Evolutionary conservation across 2,113 vertebrate genomes (phyloP).

Genomic region (Chloropsis hardwickii): DNA sequence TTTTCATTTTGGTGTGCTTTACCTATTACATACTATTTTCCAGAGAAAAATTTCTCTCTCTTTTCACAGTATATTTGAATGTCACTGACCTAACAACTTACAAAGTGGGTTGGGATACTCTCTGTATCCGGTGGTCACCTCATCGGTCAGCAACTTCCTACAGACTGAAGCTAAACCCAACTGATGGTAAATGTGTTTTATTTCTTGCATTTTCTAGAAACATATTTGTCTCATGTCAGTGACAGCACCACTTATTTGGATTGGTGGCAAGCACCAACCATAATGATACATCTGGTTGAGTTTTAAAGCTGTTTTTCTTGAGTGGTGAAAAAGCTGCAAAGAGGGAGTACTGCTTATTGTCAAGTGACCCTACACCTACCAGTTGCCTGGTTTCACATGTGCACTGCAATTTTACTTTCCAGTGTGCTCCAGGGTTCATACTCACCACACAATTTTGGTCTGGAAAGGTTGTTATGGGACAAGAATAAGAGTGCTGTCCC

Average conservation of each 20-base stretch:
- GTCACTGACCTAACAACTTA: slow-evolving; percentile 88
- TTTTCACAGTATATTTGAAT: slow-evolving; percentile 88
- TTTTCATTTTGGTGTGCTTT: not conserved
- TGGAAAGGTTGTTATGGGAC: not conserved
- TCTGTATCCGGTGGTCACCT: slow-evolving; percentile 89
- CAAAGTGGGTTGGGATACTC: slow-evolving; percentile 83
- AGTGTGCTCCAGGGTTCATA: not conserved
- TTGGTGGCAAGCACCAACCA: not conserved
- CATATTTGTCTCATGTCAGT: not conserved
- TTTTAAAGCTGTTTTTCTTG: not conserved
- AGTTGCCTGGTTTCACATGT: not conserved
- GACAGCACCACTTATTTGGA: not conserved
- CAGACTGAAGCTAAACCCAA: slow-evolving; percentile 87
- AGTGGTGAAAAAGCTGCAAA: not conserved
- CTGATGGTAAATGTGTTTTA: slow-evolving; percentile 76
- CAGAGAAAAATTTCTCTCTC: not conserved
- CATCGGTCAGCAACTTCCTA: slow-evolving; percentile 92
- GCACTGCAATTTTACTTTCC: not conserved
- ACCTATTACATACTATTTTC: not conserved
- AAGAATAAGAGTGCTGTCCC: not conserved
- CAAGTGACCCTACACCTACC: not conserved
- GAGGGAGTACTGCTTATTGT: not conserved
- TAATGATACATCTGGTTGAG: not conserved
- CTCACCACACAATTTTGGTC: not conserved
- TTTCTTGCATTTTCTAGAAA: not conserved